A percentile compares a stretch with the other conserved stretches of the same genome.
Evolutionary conservation across 2,113 vertebrate species (phyloP).

Genomic region (Mesembrinibis cayennensis): DNA sequence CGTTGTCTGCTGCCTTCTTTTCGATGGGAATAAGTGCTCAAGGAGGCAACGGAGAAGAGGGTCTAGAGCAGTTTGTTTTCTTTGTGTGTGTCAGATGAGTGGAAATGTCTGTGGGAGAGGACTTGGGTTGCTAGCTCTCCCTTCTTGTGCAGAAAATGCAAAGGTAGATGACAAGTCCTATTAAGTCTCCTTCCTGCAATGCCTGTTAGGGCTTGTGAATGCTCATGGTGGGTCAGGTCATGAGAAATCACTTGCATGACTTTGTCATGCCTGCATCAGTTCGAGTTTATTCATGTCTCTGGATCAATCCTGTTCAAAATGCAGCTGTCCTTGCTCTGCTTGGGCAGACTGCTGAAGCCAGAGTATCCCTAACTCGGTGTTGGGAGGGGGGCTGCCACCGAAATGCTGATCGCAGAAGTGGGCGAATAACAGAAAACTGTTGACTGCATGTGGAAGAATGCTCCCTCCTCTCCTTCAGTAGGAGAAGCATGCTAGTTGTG

Average conservation of each 20-base stretch:
- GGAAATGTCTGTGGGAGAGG: neutral
- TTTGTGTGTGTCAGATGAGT: neutral
- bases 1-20: neutral
- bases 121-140: neutral
- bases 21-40: neutral
- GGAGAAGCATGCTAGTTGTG: neutral
- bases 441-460: neutral
- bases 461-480: neutral
- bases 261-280: neutral
- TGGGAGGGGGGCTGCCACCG: neutral
- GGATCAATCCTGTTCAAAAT: neutral
- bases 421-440: neutral
- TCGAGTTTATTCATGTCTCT: neutral
- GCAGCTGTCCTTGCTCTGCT: neutral
- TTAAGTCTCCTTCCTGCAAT: neutral
- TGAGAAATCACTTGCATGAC: neutral
- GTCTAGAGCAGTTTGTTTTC: neutral
- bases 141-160: neutral
- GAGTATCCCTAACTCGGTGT: neutral
- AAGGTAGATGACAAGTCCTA: neutral
- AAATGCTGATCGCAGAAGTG: neutral
- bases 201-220: constrained; percentile 1
- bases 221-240: neutral
- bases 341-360: neutral
- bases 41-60: neutral